phyloP scores from a whole-genome alignment of 2,888 invertebrate genomes.

The Yponomeuta evonymella region DNA sequence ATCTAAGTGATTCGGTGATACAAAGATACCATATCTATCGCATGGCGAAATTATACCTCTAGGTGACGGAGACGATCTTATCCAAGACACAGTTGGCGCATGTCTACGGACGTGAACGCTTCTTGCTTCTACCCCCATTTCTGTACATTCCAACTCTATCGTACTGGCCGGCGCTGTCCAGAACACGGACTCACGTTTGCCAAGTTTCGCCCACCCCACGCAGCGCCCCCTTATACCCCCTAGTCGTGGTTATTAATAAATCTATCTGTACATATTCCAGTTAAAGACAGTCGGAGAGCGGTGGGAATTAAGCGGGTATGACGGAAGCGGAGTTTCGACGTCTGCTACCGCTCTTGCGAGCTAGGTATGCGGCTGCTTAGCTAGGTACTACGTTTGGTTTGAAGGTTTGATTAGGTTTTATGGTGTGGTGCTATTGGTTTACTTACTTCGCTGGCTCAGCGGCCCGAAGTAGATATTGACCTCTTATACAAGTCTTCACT shows the following conservation, averaged over 20 bases:
- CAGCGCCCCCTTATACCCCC: conserved; percentile 38
- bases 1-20: too few species aligned
- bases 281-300: conserved; percentile 52
- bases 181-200: conserved; percentile 68
- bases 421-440: too few species aligned
- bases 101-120: too few species aligned
- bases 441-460: too few species aligned
- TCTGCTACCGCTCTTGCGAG: background rate
- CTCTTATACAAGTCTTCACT: too few species aligned
- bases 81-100: too few species aligned
- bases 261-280: conserved; percentile 70
- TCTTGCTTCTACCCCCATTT: background rate
- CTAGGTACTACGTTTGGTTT: too few species aligned
- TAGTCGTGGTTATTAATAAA: conserved; percentile 65
- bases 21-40: too few species aligned
- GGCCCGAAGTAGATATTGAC: too few species aligned
- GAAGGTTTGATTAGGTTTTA: too few species aligned
- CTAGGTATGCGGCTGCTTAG: background rate
- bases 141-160: background rate
- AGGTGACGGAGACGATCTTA: too few species aligned
- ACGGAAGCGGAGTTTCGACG: conserved; percentile 10
- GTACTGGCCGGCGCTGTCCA: conserved; percentile 63
- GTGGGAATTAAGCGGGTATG: conserved; percentile 43
- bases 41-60: too few species aligned
- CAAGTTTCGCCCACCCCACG: conserved; percentile 55